A percentile compares a stretch with the other conserved stretches of the same genome.
Evolutionary conservation across 1,140 invertebrate genomes (phyloP).

Genomic region (Drosophila athabasca): DNA sequence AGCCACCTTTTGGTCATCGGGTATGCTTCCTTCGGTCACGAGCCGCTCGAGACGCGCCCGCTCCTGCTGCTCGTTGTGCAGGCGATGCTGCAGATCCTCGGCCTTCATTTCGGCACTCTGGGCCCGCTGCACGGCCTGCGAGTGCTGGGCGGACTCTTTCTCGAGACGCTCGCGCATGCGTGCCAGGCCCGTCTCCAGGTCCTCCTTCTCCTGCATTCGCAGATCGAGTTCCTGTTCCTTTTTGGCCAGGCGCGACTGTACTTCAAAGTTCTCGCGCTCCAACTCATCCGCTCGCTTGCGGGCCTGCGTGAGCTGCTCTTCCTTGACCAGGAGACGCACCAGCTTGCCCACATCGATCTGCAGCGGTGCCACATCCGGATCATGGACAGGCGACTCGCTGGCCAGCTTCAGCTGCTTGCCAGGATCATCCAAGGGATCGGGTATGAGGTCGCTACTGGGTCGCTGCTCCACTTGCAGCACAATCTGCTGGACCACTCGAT

Average conservation of each 20-base stretch:
- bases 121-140: constrained; percentile 92
- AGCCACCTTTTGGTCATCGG: constrained; percentile 94
- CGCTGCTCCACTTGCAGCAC: constrained; percentile 90
- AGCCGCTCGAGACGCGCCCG: constrained; percentile 92
- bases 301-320: constrained; percentile 95
- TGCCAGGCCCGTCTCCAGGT: constrained; percentile 92
- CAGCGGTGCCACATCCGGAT: constrained; percentile 93
- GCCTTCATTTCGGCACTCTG: constrained; percentile 90
- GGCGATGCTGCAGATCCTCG: constrained; percentile 89
- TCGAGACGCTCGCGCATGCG: constrained; percentile 95
- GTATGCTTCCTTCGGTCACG: constrained; percentile 93
- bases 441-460: constrained; percentile 76
- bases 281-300: constrained; percentile 94
- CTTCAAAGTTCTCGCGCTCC: constrained; percentile 94
- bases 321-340: constrained; percentile 95
- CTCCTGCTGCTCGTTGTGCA: constrained; percentile 93
- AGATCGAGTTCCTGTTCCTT: constrained; percentile 97
- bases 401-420: constrained; percentile 60
- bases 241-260: constrained; percentile 92
- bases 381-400: constrained; percentile 84
- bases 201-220: constrained; percentile 95
- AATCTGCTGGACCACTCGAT: constrained; percentile 97
- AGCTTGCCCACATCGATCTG: constrained; percentile 96
- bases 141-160: constrained; percentile 93
- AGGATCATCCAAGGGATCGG: constrained; percentile 63